phyloP scores from a whole-genome alignment of 2,797 vertebrate species.

The Anabas testudineus region DNA sequence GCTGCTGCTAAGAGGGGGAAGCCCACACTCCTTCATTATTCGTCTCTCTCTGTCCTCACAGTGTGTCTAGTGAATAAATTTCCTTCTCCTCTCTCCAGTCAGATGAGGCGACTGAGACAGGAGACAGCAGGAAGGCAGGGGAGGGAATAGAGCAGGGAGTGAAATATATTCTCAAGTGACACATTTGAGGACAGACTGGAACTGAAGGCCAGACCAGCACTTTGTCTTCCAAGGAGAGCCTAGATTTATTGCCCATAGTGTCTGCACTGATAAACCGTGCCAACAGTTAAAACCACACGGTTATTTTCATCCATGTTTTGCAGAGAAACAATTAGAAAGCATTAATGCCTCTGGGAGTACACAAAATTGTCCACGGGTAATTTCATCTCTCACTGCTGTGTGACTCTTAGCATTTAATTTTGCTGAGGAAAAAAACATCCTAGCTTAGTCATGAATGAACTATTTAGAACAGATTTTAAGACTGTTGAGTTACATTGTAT shows the following conservation, averaged over 20 bases:
- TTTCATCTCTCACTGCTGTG: constrained; percentile 1
- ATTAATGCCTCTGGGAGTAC: constrained; percentile 26
- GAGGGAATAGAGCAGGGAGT: constrained; percentile 5
- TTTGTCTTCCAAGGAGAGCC: constrained; percentile 31
- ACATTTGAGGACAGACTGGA: constrained; percentile 34
- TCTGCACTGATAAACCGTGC: constrained; percentile 18
- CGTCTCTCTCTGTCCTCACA: constrained; percentile 6
- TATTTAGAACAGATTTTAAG: constrained; percentile 34
- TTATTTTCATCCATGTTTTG: constrained; percentile 41
- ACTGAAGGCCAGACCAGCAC: constrained; percentile 42
- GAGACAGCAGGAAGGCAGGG: constrained; percentile 9
- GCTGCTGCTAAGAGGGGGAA: background rate
- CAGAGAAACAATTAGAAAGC: constrained; percentile 36
- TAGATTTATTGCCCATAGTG: constrained; percentile 36
- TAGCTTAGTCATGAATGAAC: constrained; percentile 15
- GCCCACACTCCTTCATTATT: constrained; percentile 11
- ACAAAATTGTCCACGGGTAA: constrained; percentile 10
- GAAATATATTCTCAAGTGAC: constrained; percentile 40
- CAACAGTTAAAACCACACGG: background rate
- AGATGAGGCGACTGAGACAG: constrained; percentile 17
- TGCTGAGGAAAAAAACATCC: background rate
- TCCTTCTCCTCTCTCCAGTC: constrained; percentile 21
- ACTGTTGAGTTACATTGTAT: constrained; percentile 4
- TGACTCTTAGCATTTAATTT: constrained; percentile 3
- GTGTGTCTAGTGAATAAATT: constrained; percentile 19